Evolutionary conservation across 2,888 invertebrate species (phyloP).

Genomic region (Cordilura impudica): DNA sequence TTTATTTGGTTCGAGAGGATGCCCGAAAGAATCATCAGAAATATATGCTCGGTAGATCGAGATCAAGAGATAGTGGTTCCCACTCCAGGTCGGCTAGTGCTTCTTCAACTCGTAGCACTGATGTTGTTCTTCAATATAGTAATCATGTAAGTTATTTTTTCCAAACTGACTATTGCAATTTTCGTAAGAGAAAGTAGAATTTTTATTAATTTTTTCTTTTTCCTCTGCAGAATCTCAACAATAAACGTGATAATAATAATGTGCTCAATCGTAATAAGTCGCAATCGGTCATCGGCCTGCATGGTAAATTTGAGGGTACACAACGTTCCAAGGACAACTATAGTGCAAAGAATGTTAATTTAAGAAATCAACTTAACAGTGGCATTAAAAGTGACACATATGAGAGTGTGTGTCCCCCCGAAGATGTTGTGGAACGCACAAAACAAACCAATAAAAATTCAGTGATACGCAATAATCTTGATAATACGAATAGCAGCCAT

Average conservation of each 20-base stretch:
- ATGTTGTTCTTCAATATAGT: conserved; percentile 77
- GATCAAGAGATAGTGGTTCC: conserved; percentile 84
- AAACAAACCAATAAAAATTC: conserved; percentile 75
- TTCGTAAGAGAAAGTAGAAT: too few species aligned
- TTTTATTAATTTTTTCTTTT: conserved; percentile 4
- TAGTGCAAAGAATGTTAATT: conserved; percentile 73
- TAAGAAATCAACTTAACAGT: conserved; percentile 74
- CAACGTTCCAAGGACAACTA: conserved; percentile 70
- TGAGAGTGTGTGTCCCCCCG: conserved; percentile 77
- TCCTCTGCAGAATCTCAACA: conserved; percentile 73
- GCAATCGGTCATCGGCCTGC: conserved; percentile 75
- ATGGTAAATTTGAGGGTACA: conserved; percentile 73
- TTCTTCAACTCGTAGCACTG: conserved; percentile 78
- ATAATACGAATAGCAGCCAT: conserved; percentile 52
- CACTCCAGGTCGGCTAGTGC: conserved; percentile 86
- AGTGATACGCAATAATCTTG: conserved; percentile 75
- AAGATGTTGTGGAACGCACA: conserved; percentile 76
- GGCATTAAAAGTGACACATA: conserved; percentile 78
- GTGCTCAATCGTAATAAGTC: conserved; percentile 76
- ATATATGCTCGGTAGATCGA: conserved; percentile 78
- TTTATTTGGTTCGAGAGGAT: conserved; percentile 85
- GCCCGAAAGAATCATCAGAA: conserved; percentile 74
- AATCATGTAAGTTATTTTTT: conserved; percentile 73
- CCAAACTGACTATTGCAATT: background rate
- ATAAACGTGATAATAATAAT: conserved; percentile 70